phyloP scores from a whole-genome alignment of 2,888 invertebrate species.

The Lottia gigantea region DNA sequence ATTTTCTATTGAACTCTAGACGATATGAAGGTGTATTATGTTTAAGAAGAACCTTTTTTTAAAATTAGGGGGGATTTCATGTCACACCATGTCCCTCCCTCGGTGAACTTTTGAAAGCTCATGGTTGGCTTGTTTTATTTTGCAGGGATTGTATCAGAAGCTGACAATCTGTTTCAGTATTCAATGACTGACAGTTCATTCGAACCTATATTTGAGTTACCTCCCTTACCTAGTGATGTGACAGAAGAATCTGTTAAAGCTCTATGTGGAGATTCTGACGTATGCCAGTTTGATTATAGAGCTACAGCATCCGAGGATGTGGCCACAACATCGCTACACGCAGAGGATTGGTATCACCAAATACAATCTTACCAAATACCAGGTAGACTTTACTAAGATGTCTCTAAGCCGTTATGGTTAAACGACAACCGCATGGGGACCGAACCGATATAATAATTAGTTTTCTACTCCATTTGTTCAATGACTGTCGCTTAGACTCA shows the following conservation, averaged over 20 bases:
- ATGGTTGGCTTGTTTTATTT: constrained; percentile 68
- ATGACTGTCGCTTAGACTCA: too few species aligned
- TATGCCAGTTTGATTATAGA: constrained; percentile 87
- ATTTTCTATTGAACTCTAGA: too few species aligned
- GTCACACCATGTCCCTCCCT: too few species aligned
- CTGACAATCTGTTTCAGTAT: constrained; percentile 29
- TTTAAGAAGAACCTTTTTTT: too few species aligned
- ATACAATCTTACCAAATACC: constrained; percentile 26
- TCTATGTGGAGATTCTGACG: constrained; percentile 26
- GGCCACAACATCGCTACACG: constrained; percentile 85
- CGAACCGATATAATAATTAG: too few species aligned
- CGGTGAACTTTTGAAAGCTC: too few species aligned
- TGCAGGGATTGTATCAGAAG: constrained; percentile 69
- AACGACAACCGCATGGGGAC: too few species aligned
- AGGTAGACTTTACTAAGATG: constrained; percentile 20
- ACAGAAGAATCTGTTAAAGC: constrained; percentile 4
- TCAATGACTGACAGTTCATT: constrained; percentile 23
- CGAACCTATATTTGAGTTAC: constrained; percentile 25
- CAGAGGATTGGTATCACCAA: constrained; percentile 20
- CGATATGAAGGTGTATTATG: too few species aligned
- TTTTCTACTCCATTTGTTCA: too few species aligned
- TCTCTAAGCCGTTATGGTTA: too few species aligned
- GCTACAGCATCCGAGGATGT: constrained; percentile 86
- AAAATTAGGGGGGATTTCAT: too few species aligned
- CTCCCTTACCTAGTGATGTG: constrained; percentile 16